Evolutionary conservation across 2,797 vertebrate genomes (phyloP).

Genomic region (Anomalospiza imberbis): DNA sequence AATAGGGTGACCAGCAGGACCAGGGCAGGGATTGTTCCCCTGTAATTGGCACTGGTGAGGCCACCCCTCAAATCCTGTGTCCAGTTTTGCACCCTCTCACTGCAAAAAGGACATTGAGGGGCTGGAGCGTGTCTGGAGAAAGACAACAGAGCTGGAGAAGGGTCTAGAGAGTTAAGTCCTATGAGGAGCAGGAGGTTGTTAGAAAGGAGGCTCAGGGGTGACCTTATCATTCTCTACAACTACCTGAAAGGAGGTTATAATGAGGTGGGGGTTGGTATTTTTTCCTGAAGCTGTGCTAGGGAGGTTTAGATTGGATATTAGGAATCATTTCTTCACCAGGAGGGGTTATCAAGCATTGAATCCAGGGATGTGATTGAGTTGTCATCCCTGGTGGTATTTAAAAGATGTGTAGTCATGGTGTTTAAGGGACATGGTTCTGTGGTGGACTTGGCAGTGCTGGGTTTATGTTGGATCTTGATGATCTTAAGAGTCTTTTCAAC

Average conservation of each 20-base stretch:
- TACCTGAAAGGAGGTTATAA: not conserved
- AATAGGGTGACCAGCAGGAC: not conserved
- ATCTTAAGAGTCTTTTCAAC: not conserved
- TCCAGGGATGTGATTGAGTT: not conserved
- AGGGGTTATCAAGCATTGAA: not conserved
- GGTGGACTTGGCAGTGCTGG: not conserved
- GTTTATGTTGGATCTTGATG: not conserved
- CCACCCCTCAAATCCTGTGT: accelerated
- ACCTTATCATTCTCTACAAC: not conserved
- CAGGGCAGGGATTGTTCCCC: accelerated
- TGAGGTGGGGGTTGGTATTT: accelerated
- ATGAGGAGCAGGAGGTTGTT: not conserved
- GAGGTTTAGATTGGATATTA: not conserved
- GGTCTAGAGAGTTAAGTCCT: not conserved
- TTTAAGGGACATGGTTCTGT: not conserved
- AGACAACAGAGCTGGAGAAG: accelerated
- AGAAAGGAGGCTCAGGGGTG: not conserved
- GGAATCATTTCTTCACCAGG: not conserved
- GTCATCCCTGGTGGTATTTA: not conserved
- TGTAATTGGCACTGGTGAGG: not conserved
- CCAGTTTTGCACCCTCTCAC: not conserved
- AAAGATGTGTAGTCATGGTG: accelerated
- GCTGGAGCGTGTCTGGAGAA: accelerated
- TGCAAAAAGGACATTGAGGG: not conserved
- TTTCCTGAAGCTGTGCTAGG: not conserved